A percentile compares a stretch with the other conserved stretches of the same genome.
Conservation (phyloP, 2,888 invertebrate genomes). For the Rhingia campestris region DNA sequence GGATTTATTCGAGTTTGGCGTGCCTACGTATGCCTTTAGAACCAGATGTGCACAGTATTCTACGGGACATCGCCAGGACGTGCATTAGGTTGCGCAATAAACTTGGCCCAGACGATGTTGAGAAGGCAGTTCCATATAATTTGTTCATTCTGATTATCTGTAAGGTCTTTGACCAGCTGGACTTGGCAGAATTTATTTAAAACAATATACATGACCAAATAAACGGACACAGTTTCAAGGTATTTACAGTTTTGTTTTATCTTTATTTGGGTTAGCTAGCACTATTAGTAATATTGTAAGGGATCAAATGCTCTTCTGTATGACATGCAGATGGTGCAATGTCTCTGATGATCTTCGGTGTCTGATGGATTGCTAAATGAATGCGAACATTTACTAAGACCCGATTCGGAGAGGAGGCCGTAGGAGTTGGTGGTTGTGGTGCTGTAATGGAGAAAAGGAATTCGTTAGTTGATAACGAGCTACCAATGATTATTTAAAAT, state of each 20-base stretch:
- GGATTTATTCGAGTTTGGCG: conserved; percentile 81
- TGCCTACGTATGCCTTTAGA: conserved; percentile 81
- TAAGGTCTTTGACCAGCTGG: conserved; percentile 80
- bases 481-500: too few species aligned
- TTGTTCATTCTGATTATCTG: conserved; percentile 81
- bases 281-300: conserved; percentile 14
- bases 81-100: conserved; percentile 79
- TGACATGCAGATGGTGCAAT: conserved; percentile 78
- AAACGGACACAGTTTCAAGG: conserved; percentile 26
- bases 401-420: conserved; percentile 29
- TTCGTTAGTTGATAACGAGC: not conserved
- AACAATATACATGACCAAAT: conserved; percentile 12
- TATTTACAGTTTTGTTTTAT: conserved; percentile 46
- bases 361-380: conserved; percentile 54
- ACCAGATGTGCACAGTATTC: conserved; percentile 80
- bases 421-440: conserved; percentile 76
- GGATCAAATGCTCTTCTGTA: conserved; percentile 77
- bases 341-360: conserved; percentile 76
- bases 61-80: conserved; percentile 80
- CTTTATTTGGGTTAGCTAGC: conserved; percentile 5
- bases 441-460: conserved; percentile 43
- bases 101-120: conserved; percentile 76
- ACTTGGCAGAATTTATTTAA: conserved; percentile 80
- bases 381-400: conserved; percentile 50
- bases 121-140: conserved; percentile 80